A percentile compares a stretch with the other conserved stretches of the same genome.
Evolutionary conservation across 2,113 vertebrate genomes (phyloP).

Genomic region (Hippocampus barbouri): DNA sequence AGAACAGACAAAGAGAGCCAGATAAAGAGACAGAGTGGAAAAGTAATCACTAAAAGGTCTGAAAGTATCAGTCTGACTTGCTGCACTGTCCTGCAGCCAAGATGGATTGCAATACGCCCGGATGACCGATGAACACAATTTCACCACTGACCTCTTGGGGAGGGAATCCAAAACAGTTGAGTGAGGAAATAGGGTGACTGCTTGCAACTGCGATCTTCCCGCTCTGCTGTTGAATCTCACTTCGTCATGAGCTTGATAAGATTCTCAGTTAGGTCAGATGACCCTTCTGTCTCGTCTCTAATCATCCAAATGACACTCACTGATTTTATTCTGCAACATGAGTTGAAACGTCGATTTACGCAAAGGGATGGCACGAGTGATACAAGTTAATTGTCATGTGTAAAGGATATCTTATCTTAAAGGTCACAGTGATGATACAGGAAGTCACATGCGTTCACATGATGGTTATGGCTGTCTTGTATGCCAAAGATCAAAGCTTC

Average conservation of each 20-base stretch:
- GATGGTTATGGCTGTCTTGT: not conserved
- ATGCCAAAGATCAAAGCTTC: not conserved
- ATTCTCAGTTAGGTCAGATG: not conserved
- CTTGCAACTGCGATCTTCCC: constrained; percentile 10
- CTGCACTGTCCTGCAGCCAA: constrained; percentile 48
- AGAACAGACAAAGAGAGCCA: constrained; percentile 14
- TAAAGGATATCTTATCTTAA: too few species aligned
- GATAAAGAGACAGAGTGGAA: constrained; percentile 43
- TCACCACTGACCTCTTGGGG: constrained; percentile 28
- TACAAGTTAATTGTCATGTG: not conserved
- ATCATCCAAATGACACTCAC: not conserved
- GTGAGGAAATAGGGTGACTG: constrained; percentile 25
- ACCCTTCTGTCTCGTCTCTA: not conserved
- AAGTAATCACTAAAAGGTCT: constrained; percentile 58
- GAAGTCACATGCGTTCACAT: not conserved
- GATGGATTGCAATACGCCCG: constrained; percentile 31
- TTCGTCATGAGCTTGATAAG: not conserved
- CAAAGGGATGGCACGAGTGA: not conserved
- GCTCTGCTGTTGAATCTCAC: constrained; percentile 21
- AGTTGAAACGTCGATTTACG: not conserved
- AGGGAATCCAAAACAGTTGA: constrained; percentile 22
- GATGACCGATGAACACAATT: constrained; percentile 53
- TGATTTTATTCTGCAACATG: not conserved
- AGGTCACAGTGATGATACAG: not conserved
- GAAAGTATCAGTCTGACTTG: constrained; percentile 54